These are phyloP conservation scores for Gorsachius goisagi DNA, from an alignment of 2,113 vertebrate species.

Conservation along the genomic window DNA sequence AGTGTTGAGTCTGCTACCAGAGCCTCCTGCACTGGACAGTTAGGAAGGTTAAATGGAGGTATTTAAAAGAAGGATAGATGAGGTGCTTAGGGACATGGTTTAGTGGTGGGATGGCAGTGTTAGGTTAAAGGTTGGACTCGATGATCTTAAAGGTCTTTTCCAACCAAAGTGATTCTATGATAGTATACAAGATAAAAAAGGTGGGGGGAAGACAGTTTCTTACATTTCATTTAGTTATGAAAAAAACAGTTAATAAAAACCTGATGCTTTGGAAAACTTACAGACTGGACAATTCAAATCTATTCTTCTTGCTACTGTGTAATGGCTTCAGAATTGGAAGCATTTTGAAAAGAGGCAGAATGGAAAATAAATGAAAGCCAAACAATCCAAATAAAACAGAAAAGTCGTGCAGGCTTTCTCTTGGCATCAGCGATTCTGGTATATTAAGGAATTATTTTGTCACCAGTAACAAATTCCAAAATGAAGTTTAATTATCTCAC, in stretches of 20 bases:
- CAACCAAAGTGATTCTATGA: too few relatives aligned
- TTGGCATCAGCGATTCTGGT: background rate
- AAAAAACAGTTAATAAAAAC: background rate
- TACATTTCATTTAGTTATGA: background rate
- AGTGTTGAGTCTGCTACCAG: too few relatives aligned
- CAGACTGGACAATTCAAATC: background rate
- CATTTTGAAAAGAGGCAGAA: background rate
- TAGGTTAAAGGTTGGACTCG: too few relatives aligned
- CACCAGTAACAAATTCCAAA: background rate
- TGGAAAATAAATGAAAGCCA: background rate
- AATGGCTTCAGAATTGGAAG: background rate
- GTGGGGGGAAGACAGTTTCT: fast-evolving
- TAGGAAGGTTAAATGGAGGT: too few relatives aligned
- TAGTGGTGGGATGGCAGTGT: too few relatives aligned
- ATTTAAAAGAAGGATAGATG: too few relatives aligned
- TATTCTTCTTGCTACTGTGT: background rate
- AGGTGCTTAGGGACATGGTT: too few relatives aligned
- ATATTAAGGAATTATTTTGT: background rate
- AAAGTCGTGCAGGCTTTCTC: background rate
- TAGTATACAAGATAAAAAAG: background rate
- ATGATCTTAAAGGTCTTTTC: too few relatives aligned
- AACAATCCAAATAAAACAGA: background rate
- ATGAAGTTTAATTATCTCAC: background rate
- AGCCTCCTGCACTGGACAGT: too few relatives aligned
- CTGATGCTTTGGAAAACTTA: background rate